These are phyloP conservation scores for Andrena bicolor DNA, from an alignment of 2,888 invertebrate species.

Conservation along the genomic window DNA sequence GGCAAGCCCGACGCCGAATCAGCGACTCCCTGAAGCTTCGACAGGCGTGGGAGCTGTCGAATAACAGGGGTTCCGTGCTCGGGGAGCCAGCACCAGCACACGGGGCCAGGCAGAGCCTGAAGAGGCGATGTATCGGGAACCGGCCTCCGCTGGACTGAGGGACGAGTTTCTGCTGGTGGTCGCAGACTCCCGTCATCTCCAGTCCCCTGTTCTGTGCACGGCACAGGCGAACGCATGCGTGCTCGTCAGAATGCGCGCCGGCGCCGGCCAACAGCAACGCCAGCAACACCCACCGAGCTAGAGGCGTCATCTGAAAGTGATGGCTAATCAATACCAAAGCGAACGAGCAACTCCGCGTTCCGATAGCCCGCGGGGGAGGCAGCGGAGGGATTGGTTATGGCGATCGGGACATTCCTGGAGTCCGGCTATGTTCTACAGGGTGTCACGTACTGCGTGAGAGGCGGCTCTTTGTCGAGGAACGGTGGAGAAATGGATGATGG, in stretches of 20 bases:
- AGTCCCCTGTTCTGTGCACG: constrained; percentile 37
- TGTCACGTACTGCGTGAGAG: neutral
- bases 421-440: constrained; percentile 30
- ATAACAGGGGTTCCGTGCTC: neutral
- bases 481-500: neutral
- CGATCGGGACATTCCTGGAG: constrained; percentile 56
- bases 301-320: constrained; percentile 83
- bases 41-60: constrained; percentile 20
- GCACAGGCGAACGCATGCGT: constrained; percentile 68
- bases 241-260: constrained; percentile 51
- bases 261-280: constrained; percentile 70
- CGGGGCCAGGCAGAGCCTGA: constrained; percentile 61
- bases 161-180: constrained; percentile 34
- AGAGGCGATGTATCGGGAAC: constrained; percentile 59
- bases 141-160: constrained; percentile 69
- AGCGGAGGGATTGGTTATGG: constrained; percentile 57
- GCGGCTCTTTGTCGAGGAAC: neutral
- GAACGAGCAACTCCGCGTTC: constrained; percentile 64
- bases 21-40: constrained; percentile 30
- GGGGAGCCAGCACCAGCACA: constrained; percentile 41
- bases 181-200: constrained; percentile 49
- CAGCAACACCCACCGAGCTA: constrained; percentile 75
- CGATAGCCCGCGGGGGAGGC: constrained; percentile 51
- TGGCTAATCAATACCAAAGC: constrained; percentile 83
- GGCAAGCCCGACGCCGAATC: constrained; percentile 12